Base-by-base conservation (phyloP, 2,888 invertebrate species). In the Unio pictorum region DNA sequence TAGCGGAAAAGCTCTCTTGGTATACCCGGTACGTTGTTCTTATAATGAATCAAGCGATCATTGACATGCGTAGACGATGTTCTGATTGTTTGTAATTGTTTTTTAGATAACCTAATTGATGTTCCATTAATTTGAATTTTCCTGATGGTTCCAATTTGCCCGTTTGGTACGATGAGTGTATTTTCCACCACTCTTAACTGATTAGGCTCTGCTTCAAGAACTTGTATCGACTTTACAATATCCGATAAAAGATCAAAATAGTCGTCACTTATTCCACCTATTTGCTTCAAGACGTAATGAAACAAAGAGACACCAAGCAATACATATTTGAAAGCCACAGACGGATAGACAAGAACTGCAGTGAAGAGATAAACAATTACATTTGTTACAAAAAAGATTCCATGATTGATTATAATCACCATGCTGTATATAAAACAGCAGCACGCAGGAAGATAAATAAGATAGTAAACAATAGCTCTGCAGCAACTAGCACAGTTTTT, bases 161-260 rank as follows among this genome's bases (percentile, higher is more conserved):
- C 45, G 11, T 45, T 45, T 11, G 45, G 45, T 11, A 73, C 66
- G 5, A 73, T 34, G 8, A 74, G 20, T 6, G 62, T 68, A 8
- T 63, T 59, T 23, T 71, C 65, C 45, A 64, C 20, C 3, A 61
- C 26, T 20, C 61, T 45, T 26, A 65, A 56, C 11, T 57, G 56
- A 60, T 55, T 61, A 15, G 64, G 55, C 0, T 62, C 61, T 54
- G 63, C n/a, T 45, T 72, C 72, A 15, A 66, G 58, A 3, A 59
- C 23, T 0, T 57, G 20, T 26, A 23, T 11, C 6, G 67, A 45
- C 34, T 74, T 71, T 20, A 74, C 67, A 0, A 65, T 64, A 34
- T 74, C 74, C 17, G 71, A 64, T 30, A 71, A 61, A 18, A 74
- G 67, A 23, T 69, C 74, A 11, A 65, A 15, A 30, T 74, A 74